Evolutionary conservation across 2,797 vertebrate genomes (phyloP).

Genomic region (Micrastur ruficollis): DNA sequence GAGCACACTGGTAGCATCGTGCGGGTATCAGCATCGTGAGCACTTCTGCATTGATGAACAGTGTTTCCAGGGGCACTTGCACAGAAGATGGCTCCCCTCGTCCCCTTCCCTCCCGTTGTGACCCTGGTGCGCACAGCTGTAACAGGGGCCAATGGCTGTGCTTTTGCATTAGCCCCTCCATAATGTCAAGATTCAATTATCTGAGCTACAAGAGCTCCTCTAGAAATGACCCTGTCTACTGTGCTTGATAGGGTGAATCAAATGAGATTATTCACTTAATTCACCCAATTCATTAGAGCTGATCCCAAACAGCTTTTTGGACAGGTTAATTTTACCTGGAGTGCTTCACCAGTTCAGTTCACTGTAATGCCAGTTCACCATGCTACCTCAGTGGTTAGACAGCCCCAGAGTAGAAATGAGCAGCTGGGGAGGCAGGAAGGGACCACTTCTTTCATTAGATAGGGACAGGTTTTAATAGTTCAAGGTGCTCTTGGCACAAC

Average conservation of each 20-base stretch:
- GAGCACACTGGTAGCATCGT: not conserved
- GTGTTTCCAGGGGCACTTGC: not conserved
- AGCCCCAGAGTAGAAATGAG: not conserved
- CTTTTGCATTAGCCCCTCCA: not conserved
- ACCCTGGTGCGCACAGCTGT: not conserved
- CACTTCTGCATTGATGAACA: rapidly evolving
- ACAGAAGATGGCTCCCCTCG: not conserved
- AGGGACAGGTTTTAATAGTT: not conserved
- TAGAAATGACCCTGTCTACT: not conserved
- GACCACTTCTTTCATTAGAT: not conserved
- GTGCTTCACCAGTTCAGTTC: rapidly evolving
- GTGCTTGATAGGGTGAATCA: not conserved
- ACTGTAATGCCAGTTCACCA: not conserved
- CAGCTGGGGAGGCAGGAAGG: not conserved
- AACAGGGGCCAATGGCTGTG: not conserved
- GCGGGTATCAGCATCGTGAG: rapidly evolving
- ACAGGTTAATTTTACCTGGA: not conserved
- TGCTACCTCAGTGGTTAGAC: not conserved
- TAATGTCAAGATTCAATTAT: not conserved
- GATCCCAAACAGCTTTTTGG: not conserved
- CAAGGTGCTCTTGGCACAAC: not conserved
- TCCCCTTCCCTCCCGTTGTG: not conserved
- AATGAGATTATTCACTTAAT: not conserved
- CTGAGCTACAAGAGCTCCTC: not conserved
- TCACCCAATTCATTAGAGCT: not conserved